Base-by-base conservation (phyloP, 2,113 vertebrate genomes). In the Blennius ocellaris region DNA sequence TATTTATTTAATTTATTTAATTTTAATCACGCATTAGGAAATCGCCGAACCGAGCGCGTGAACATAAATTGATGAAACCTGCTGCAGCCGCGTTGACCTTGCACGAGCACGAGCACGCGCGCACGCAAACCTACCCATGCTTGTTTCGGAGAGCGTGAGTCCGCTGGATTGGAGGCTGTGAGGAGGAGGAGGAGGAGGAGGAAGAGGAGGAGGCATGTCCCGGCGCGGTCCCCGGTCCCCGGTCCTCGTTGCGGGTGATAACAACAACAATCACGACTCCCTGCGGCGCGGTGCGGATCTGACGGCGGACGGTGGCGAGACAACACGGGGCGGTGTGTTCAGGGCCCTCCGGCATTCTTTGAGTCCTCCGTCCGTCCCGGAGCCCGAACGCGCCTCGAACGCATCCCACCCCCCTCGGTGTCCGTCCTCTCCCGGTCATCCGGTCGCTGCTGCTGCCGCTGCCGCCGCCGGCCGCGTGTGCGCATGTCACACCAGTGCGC, bases 41-140 rank as follows among this genome's bases (percentile, higher is more conserved):
- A 30, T 30, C 21, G 21, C 21, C 4, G 21, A 30, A 30, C 21
- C 21, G 21, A 30, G 21, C 21, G 21, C 2, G 21, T 30, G 21
- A 30, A 2, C 4, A 4, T 30, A 30, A 30, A 30, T 30, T 30
- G 21, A 30, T 30, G 1, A 74, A 69, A 59, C 11, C 53, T 36
- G 72, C 76, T 57, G 81, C 78, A 84, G 72, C 62, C 69, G 56
- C 69, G 76, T 60, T 92, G 93, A 94, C 92, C 93, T 94, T 94
- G 92, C 89, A 74, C 88, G 62, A 81, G 14, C 44, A 45, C 11
- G 3, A 2, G 21, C 21, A 30, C 21, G 8, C 43, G 3, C 21
- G 21, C 89, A 73, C 88, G 58, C 83, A 90, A 91, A 82, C 94
- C 67, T 93, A 95, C 94, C 94, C 58, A 89, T 87, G 75, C 91